phyloP scores from a whole-genome alignment of 2,797 vertebrate species.

The Manis crassicaudata region DNA sequence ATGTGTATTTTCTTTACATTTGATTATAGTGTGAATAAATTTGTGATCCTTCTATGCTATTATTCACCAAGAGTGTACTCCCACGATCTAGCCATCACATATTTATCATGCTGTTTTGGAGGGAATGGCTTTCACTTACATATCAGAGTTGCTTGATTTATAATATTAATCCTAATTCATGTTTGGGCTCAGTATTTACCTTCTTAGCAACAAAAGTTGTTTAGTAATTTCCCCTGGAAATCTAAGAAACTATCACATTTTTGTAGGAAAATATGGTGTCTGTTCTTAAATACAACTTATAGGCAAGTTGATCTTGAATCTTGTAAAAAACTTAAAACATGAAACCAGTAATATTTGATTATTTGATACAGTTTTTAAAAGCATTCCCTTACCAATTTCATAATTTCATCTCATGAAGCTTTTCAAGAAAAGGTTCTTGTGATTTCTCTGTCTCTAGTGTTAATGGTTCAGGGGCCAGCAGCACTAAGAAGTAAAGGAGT shows the following conservation, averaged over 20 bases:
- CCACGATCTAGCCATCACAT: not conserved
- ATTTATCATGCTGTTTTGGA: not conserved
- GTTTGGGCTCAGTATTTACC: not conserved
- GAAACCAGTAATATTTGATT: not conserved
- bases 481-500: not conserved
- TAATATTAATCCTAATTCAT: not conserved
- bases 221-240: not conserved
- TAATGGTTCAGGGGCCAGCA: not conserved
- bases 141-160: not conserved
- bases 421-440: not conserved
- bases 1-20: not conserved
- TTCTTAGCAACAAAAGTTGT: not conserved
- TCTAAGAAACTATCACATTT: not conserved
- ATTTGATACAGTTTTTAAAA: not conserved
- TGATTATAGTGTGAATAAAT: not conserved
- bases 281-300: not conserved
- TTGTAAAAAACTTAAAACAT: not conserved
- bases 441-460: not conserved
- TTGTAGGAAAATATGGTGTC: not conserved
- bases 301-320: not conserved
- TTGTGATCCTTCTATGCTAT: not conserved
- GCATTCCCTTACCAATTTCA: not conserved
- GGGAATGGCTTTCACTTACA: not conserved
- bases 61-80: not conserved
- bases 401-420: not conserved